Percentiles rank a stretch among this genome's conserved stretches.
Conservation (phyloP, 2,888 invertebrate genomes). For the Epirrita christyi region DNA sequence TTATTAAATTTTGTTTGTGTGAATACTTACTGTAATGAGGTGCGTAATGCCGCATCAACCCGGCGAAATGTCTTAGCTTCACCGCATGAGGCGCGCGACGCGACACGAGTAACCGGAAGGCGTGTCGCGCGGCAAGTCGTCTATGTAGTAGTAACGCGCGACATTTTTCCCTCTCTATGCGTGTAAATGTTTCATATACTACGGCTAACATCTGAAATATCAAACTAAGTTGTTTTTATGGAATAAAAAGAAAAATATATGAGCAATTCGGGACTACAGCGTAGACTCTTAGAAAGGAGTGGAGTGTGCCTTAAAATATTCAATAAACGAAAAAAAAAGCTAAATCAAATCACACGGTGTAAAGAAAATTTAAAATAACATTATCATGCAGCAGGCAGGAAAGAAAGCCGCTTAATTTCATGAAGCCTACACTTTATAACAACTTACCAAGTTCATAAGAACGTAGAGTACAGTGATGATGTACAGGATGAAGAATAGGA, state of each 20-base stretch:
- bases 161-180: conserved; percentile 94
- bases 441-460: conserved; percentile 93
- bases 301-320: neutral
- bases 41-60: conserved; percentile 91
- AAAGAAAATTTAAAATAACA: neutral
- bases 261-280: neutral
- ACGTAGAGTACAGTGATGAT: conserved; percentile 93
- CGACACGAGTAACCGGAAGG: conserved; percentile 92
- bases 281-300: neutral
- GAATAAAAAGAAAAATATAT: neutral
- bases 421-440: neutral
- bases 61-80: conserved; percentile 90
- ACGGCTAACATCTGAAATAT: conserved; percentile 91
- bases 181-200: conserved; percentile 95
- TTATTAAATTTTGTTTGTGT: neutral
- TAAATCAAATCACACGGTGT: neutral
- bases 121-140: conserved; percentile 91
- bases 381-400: neutral
- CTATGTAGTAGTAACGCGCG: conserved; percentile 92
- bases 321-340: neutral
- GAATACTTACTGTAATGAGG: conserved; percentile 85
- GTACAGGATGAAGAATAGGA: conserved; percentile 94
- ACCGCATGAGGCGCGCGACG: conserved; percentile 89
- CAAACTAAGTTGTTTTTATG: neutral
- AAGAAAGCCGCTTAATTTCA: neutral